Base-by-base conservation (phyloP, 2,888 invertebrate genomes). In the Gari tellinella region DNA sequence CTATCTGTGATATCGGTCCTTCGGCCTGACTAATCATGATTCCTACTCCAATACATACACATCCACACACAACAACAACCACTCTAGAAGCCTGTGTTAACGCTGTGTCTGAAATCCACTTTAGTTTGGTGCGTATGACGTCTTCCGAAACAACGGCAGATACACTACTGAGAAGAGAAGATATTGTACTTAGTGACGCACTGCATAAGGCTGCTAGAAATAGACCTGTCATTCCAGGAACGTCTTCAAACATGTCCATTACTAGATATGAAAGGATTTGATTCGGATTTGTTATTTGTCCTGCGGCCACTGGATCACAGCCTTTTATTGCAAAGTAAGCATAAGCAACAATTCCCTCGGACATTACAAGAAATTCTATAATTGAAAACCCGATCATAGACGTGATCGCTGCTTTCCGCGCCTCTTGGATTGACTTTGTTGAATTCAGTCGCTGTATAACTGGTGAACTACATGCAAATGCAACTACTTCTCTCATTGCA, bases 1-100 rank as follows among this genome's bases (percentile, higher is more conserved):
- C 41, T 25, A 74, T 74, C 43, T 79, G 74, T 1, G 51, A 23
- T 19, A 79, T 49, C 19, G 79, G 68, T 1, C 75, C 75, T 15
- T 68, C 60, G 3, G 65, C 41, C 14, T 74, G 43, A 12, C 65
- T 57, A 1, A 79, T 64, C 5, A 79, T 26, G 1, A 79, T 17
- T 15, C 60, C 68, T 3, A 75, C 45, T 1, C 57, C 68, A 57
- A 61, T 46, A 46, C 70, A 64, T 7, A 65, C 26, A 14, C 65
- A 2, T 26, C 75, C 74, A 43, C 37, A 58, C 4, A 79, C 14
- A 0, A 68, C 38, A 2, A 75, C 75, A 25, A 65, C 19, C 40
- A 57, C 17, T 46, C 68, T 73, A 12, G 68, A 63, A 25, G 56
- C 48, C 15, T 25, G 41, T 0, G 62, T 72, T 12, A 66, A 38